Conservation (phyloP, 2,113 vertebrate species). For the Pseudorhombus dupliciocellatus region DNA sequence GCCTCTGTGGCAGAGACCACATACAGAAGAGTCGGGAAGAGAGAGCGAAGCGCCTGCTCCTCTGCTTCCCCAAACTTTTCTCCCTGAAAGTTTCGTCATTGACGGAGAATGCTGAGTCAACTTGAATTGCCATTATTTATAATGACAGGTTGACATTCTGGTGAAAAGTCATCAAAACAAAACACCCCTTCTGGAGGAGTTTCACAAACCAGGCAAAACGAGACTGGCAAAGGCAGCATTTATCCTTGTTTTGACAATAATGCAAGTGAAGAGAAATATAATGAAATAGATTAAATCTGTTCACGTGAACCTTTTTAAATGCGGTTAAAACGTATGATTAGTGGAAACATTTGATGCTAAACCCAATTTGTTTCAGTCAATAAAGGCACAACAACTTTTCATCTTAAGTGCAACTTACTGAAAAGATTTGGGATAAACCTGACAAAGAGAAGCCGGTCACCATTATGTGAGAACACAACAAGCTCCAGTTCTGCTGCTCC, state of each 20-base stretch:
- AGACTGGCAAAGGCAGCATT: background rate
- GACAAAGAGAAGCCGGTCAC: background rate
- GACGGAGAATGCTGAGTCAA: background rate
- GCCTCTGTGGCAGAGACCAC: background rate
- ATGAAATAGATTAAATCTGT: background rate
- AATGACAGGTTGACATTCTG: background rate
- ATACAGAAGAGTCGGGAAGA: background rate
- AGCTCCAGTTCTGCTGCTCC: background rate
- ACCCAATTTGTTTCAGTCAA: background rate
- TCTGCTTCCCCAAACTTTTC: background rate
- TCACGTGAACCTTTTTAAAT: no score
- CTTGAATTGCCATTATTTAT: conserved; percentile 2
- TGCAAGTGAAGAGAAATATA: background rate
- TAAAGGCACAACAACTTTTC: background rate
- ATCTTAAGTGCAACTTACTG: background rate
- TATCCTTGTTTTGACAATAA: background rate
- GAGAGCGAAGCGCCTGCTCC: background rate
- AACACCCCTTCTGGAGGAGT: no score
- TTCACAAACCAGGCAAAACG: background rate
- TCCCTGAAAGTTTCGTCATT: background rate
- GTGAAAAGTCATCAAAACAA: background rate
- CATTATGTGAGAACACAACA: background rate
- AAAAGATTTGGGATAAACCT: background rate
- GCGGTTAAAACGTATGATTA: no score
- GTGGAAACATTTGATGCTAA: background rate